Percentiles rank a stretch among this genome's conserved stretches.
Conservation (phyloP, 2,797 vertebrate genomes). For the Syndactyla subalaris region DNA sequence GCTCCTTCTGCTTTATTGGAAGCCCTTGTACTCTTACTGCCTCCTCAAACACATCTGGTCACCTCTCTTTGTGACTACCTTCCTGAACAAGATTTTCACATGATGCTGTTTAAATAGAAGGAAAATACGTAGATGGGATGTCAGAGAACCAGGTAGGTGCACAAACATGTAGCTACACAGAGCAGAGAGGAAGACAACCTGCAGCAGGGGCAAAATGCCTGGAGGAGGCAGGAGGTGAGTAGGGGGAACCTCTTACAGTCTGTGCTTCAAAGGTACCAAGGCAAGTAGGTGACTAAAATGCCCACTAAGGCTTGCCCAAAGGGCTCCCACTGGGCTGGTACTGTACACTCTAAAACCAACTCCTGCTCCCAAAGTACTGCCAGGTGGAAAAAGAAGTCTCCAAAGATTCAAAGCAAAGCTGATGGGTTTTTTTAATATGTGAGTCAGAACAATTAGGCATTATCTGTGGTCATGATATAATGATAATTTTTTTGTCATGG, state of each 20-base stretch:
- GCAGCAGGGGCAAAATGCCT: background rate
- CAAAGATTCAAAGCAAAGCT: background rate
- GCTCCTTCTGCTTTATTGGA: background rate
- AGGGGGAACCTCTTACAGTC: background rate
- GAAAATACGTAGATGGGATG: background rate
- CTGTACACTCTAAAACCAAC: background rate
- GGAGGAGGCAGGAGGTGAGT: background rate
- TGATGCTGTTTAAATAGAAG: background rate
- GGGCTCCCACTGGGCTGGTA: background rate
- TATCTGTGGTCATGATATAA: background rate
- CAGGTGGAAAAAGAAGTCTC: background rate
- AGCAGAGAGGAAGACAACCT: background rate
- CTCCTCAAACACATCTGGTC: background rate
- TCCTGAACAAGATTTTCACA: background rate
- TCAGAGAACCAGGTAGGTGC: background rate
- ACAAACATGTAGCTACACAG: background rate
- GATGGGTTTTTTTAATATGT: background rate
- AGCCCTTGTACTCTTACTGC: background rate
- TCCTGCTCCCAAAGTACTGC: background rate
- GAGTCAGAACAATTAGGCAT: background rate
- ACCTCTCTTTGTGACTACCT: background rate
- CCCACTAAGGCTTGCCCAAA: background rate
- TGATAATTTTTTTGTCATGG: background rate
- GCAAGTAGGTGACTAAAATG: background rate
- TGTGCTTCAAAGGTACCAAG: background rate